These are phyloP conservation scores for Oryzias celebensis DNA, from an alignment of 2,113 vertebrate genomes.

Conservation along the genomic window DNA sequence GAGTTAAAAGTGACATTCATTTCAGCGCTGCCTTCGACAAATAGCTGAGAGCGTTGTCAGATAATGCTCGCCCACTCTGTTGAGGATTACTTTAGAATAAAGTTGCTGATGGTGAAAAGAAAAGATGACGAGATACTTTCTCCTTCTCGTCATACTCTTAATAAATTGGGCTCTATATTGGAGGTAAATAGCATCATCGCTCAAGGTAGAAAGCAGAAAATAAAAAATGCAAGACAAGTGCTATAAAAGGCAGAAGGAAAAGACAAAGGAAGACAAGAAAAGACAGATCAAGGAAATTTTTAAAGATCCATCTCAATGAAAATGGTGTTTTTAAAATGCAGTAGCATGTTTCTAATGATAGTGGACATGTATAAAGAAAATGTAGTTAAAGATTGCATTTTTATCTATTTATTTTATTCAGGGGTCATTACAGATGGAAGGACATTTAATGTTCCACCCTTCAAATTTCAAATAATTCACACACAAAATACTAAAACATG, in stretches of 20 bases:
- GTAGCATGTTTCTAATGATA: no score
- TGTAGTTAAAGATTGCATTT: no score
- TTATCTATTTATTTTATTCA: no score
- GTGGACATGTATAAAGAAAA: no score
- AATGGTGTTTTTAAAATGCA: no score
- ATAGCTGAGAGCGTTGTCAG: constrained; percentile 55
- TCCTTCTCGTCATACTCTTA: constrained; percentile 14
- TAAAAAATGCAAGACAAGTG: constrained; percentile 76
- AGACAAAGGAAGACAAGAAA: not conserved
- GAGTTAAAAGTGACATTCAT: constrained; percentile 34
- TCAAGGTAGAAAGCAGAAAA: constrained; percentile 82
- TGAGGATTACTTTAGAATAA: constrained; percentile 60
- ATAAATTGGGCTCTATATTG: constrained; percentile 61
- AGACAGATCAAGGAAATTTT: no score
- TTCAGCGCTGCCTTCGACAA: constrained; percentile 44
- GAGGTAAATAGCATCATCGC: constrained; percentile 79
- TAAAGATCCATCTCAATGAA: no score
- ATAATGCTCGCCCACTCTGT: constrained; percentile 28
- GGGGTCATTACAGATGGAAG: no score
- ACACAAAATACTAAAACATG: no score
- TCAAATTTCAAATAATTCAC: no score
- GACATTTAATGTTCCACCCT: no score
- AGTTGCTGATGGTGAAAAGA: constrained; percentile 56
- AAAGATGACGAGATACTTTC: constrained; percentile 32
- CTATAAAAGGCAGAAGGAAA: constrained; percentile 50